Conservation (phyloP, 2,797 vertebrate genomes). For the Vireo griseus region DNA sequence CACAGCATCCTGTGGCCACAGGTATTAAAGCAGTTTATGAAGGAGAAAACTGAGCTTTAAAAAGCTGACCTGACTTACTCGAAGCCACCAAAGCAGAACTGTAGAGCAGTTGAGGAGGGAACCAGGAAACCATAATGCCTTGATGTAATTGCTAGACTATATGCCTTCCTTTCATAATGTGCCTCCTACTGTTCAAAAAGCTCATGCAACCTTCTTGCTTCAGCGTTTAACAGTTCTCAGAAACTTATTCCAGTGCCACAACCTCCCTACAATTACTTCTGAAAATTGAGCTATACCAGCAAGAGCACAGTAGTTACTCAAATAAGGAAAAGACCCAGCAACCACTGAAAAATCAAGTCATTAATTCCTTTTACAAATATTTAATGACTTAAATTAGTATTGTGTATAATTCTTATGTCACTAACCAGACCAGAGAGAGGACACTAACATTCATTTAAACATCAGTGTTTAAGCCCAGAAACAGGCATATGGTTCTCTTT, state of each 20-base stretch:
- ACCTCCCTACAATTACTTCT: neutral
- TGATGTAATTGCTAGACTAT: neutral
- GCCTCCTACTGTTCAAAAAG: neutral
- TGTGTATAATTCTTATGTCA: neutral
- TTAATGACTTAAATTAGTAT: neutral
- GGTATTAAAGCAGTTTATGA: neutral
- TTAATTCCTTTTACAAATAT: neutral
- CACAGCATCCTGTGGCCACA: neutral
- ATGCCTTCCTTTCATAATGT: neutral
- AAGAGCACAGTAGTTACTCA: neutral
- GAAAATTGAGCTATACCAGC: neutral
- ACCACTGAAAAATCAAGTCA: neutral
- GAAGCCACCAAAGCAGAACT: neutral
- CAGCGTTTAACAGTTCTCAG: neutral
- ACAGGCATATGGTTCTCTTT: neutral
- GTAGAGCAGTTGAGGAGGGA: neutral
- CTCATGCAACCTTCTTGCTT: neutral
- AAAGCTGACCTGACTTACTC: neutral
- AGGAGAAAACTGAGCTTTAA: neutral
- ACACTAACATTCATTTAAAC: neutral
- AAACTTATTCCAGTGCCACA: neutral
- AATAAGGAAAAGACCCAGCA: neutral
- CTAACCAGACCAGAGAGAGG: neutral
- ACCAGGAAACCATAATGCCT: fast-evolving
- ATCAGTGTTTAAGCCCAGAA: neutral